Evolutionary conservation across 2,888 invertebrate species (phyloP).

Genomic region (Mystacides longicornis): DNA sequence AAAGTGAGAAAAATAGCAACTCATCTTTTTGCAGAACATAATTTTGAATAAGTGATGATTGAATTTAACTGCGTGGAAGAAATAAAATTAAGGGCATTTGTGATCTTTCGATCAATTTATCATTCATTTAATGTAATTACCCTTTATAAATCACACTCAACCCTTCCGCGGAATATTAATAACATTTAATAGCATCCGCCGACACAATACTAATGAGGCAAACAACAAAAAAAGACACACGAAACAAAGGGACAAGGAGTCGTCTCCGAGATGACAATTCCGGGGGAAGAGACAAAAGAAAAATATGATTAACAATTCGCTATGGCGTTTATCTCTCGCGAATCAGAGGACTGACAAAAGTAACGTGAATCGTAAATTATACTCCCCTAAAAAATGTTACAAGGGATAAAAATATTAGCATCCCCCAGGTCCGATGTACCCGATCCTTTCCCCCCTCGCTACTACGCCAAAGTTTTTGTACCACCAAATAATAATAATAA

Average conservation of each 20-base stretch:
- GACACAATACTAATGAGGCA: no score
- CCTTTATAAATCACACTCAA: neutral
- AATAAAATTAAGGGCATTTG: no score
- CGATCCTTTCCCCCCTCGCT: neutral
- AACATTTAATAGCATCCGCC: neutral
- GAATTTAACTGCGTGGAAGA: no score
- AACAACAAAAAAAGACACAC: no score
- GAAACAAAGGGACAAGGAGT: no score
- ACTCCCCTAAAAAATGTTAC: slow-evolving; percentile 23
- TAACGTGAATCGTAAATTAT: slow-evolving; percentile 27
- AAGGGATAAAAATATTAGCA: slow-evolving; percentile 27
- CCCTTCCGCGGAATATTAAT: neutral
- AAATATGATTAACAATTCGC: slow-evolving; percentile 26
- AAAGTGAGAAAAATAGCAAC: no score
- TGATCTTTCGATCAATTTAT: neutral
- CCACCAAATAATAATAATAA: neutral
- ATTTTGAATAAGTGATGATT: no score
- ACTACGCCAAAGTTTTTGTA: neutral
- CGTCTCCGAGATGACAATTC: slow-evolving; percentile 1
- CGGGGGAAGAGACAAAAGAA: slow-evolving; percentile 9
- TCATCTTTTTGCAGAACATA: no score
- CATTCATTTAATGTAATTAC: neutral
- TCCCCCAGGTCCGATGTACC: slow-evolving; percentile 14
- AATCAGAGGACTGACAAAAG: slow-evolving; percentile 25
- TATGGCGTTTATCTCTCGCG: slow-evolving; percentile 26